Conservation (phyloP, 2,888 invertebrate genomes). For the Gymnosoma rotundatum region DNA sequence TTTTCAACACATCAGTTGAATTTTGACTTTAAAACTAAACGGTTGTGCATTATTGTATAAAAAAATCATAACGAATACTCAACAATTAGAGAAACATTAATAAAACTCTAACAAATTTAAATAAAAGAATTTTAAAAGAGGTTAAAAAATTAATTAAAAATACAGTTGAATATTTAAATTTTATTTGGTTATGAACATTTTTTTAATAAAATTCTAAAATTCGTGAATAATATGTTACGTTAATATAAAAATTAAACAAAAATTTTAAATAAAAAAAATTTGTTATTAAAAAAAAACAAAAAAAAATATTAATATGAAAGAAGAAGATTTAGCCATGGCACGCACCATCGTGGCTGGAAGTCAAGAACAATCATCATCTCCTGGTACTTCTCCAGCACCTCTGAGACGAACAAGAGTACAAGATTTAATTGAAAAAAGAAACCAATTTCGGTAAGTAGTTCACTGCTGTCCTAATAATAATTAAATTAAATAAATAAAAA, state of each 20-base stretch:
- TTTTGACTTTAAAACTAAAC: constrained; percentile 72
- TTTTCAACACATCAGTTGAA: constrained; percentile 73
- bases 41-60: constrained; percentile 60
- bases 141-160: background rate
- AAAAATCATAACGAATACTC: constrained; percentile 24
- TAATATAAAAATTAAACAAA: constrained; percentile 2
- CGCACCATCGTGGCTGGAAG: constrained; percentile 85
- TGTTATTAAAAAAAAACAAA: background rate
- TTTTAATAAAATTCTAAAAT: background rate
- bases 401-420: constrained; percentile 85
- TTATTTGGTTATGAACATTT: background rate
- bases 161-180: background rate
- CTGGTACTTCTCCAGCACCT: constrained; percentile 85
- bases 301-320: constrained; percentile 84
- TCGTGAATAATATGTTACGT: background rate
- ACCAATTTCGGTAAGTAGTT: constrained; percentile 86
- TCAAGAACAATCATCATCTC: constrained; percentile 82
- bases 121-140: background rate
- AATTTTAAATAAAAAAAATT: background rate
- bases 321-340: constrained; percentile 88
- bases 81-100: constrained; percentile 24
- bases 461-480: background rate
- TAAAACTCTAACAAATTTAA: background rate
- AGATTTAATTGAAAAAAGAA: constrained; percentile 86
- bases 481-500: too few relatives aligned